Evolutionary conservation across 1,140 invertebrate species (phyloP).

Genomic region (Zaprionus ghesquierei): DNA sequence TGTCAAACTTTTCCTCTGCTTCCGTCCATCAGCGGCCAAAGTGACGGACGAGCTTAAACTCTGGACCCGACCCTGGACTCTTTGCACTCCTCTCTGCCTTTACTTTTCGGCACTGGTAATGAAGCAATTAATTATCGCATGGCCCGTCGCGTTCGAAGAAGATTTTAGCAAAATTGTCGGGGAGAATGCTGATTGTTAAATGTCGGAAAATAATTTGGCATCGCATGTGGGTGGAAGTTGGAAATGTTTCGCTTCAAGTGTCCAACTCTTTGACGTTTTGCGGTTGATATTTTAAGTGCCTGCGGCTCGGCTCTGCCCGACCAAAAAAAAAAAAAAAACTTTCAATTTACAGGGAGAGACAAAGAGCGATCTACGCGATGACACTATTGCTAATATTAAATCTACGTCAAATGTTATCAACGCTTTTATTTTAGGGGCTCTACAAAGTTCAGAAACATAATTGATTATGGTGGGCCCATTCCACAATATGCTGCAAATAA

Average conservation of each 20-base stretch:
- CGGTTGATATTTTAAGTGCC: slow-evolving; percentile 74
- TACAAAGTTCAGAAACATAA: too few relatives aligned
- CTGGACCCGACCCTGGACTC: slow-evolving; percentile 10
- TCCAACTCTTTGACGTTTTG: slow-evolving; percentile 78
- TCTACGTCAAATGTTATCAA: too few relatives aligned
- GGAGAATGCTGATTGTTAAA: slow-evolving; percentile 45
- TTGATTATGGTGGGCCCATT: too few relatives aligned
- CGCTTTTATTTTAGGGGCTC: too few relatives aligned
- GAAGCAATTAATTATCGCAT: slow-evolving; percentile 76
- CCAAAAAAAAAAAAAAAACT: background rate
- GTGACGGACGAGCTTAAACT: slow-evolving; percentile 10
- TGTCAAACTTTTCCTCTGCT: slow-evolving; percentile 56
- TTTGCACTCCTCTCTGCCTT: slow-evolving; percentile 20
- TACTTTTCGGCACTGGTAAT: slow-evolving; percentile 57
- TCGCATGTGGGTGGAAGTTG: slow-evolving; percentile 51
- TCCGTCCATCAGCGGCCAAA: slow-evolving; percentile 45
- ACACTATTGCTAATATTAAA: too few relatives aligned
- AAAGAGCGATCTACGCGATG: too few relatives aligned
- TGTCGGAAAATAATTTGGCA: slow-evolving; percentile 42
- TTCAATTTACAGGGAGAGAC: too few relatives aligned
- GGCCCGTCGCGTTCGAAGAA: slow-evolving; percentile 14
- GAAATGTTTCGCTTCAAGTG: slow-evolving; percentile 60
- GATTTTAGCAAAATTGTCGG: slow-evolving; percentile 35
- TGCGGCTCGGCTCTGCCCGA: background rate
- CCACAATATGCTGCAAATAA: too few relatives aligned